A percentile compares a stretch with the other conserved stretches of the same genome.
These are phyloP conservation scores for Varroa destructor DNA, from an alignment of 1,140 invertebrate genomes.

Conservation along the genomic window DNA sequence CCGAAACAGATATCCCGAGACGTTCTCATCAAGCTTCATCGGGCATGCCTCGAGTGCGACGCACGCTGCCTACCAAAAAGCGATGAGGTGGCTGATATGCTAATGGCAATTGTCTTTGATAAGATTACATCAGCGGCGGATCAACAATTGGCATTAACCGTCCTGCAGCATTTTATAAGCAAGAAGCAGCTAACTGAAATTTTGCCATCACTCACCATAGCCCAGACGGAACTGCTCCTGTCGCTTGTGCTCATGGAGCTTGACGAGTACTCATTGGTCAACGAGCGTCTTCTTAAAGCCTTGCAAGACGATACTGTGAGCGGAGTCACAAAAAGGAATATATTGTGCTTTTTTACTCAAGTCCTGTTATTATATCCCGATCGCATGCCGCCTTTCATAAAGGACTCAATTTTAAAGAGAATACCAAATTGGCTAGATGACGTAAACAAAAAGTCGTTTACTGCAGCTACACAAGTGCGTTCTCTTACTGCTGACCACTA, in stretches of 20 bases:
- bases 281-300: not conserved
- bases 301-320: slow-evolving; percentile 4
- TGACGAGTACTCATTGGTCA: not conserved
- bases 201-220: not conserved
- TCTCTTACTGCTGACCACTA: not conserved
- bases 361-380: not conserved
- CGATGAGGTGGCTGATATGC: slow-evolving; percentile 17
- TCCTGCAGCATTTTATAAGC: slow-evolving; percentile 14
- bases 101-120: slow-evolving; percentile 4
- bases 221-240: slow-evolving; percentile 19
- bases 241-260: not conserved
- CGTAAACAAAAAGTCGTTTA: not conserved
- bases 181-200: not conserved
- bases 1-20: slow-evolving; percentile 9
- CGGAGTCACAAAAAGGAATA: slow-evolving; percentile 1
- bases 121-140: not conserved
- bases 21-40: not conserved
- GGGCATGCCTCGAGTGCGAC: slow-evolving; percentile 24
- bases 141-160: slow-evolving; percentile 14
- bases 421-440: not conserved
- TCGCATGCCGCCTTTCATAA: not conserved
- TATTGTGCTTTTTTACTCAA: slow-evolving; percentile 7
- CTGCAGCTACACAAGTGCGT: slow-evolving; percentile 4
- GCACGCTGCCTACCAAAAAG: not conserved
- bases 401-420: not conserved